Evolutionary conservation across 2,888 invertebrate genomes (phyloP).

Genomic region (Bugula neritina): DNA sequence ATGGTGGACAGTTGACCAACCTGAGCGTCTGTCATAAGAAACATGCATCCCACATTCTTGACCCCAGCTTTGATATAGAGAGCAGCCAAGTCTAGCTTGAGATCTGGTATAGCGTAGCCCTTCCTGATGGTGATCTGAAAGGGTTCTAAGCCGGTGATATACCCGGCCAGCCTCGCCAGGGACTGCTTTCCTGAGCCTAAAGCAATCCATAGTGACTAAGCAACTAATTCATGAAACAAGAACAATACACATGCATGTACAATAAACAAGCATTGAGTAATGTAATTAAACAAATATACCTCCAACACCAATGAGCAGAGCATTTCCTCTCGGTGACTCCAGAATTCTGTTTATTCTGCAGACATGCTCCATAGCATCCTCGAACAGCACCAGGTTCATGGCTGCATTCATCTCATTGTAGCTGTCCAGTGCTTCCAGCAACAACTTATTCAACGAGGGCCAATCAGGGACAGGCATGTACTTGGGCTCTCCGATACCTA

Average conservation of each 20-base stretch:
- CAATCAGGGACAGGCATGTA: constrained; percentile 81
- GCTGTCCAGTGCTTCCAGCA: constrained; percentile 82
- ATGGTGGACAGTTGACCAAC: no score
- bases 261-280: no score
- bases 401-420: constrained; percentile 93
- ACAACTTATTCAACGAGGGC: constrained; percentile 71
- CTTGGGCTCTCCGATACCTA: constrained; percentile 90
- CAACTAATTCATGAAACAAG: no score
- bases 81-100: constrained; percentile 77
- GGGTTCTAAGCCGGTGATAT: constrained; percentile 88
- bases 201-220: no score
- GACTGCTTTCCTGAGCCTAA: constrained; percentile 78
- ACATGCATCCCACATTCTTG: constrained; percentile 89
- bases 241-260: no score
- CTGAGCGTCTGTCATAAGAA: constrained; percentile 94
- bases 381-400: constrained; percentile 95
- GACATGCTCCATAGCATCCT: constrained; percentile 95
- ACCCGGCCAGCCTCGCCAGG: constrained; percentile 81
- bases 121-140: constrained; percentile 84
- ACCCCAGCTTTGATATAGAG: constrained; percentile 85
- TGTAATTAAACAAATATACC: constrained; percentile 59
- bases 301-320: constrained; percentile 87
- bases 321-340: constrained; percentile 90
- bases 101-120: constrained; percentile 78
- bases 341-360: constrained; percentile 82